Evolutionary conservation across 2,888 invertebrate genomes (phyloP).

Genomic region (Chrysodeixis includens): DNA sequence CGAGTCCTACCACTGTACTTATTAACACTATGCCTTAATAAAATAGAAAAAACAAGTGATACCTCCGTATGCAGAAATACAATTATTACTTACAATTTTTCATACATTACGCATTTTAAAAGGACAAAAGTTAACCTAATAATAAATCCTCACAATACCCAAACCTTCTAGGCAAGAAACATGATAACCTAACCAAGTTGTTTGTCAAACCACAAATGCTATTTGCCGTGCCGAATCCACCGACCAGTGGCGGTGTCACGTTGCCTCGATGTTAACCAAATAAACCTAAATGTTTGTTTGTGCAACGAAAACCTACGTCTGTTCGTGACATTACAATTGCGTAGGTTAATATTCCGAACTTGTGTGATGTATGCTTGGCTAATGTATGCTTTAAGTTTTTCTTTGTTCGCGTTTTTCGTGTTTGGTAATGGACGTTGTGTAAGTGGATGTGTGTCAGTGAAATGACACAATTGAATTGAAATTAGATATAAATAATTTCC

Average conservation of each 20-base stretch:
- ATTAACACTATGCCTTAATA: too few relatives aligned
- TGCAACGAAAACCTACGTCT: constrained; percentile 79
- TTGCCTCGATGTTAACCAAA: constrained; percentile 76
- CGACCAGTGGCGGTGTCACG: constrained; percentile 85
- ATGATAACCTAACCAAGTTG: constrained; percentile 82
- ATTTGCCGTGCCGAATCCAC: constrained; percentile 84
- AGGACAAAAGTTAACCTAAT: constrained; percentile 5
- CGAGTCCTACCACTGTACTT: too few relatives aligned
- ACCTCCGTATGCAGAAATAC: too few relatives aligned
- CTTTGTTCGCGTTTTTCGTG: not conserved
- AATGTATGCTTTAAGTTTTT: constrained; percentile 3
- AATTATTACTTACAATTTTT: too few relatives aligned
- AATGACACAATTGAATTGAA: not conserved
- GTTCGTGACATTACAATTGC: constrained; percentile 76
- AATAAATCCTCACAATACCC: constrained; percentile 14
- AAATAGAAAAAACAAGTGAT: too few relatives aligned
- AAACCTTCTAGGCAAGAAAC: constrained; percentile 68
- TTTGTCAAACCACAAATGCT: constrained; percentile 84
- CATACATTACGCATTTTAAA: not conserved
- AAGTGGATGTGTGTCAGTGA: not conserved
- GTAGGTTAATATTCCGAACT: constrained; percentile 63
- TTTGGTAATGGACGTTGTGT: constrained; percentile 1
- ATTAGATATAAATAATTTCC: too few relatives aligned
- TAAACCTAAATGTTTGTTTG: constrained; percentile 82
- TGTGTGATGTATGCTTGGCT: constrained; percentile 43